phyloP scores from a whole-genome alignment of 2,113 vertebrate species.

The Paedocypris sp. region DNA sequence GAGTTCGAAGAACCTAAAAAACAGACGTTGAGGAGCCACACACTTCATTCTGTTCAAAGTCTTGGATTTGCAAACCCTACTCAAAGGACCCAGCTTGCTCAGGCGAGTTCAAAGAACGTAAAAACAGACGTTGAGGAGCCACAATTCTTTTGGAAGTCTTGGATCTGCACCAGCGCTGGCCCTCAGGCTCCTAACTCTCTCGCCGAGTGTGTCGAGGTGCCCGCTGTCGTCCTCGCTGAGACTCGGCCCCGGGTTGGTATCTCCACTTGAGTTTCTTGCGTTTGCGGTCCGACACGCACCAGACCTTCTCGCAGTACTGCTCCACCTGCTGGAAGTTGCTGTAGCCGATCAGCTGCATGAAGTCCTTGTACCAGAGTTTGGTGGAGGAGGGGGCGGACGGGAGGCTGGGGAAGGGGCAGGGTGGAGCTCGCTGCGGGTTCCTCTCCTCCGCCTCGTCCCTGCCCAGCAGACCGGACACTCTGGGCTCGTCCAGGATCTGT shows the following conservation, averaged over 20 bases:
- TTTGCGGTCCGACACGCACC: conserved; percentile 80
- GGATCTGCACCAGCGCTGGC: no score
- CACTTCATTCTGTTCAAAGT: no score
- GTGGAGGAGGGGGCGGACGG: conserved; percentile 44
- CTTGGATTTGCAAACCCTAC: no score
- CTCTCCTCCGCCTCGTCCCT: conserved; percentile 51
- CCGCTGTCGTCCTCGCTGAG: conserved; percentile 67
- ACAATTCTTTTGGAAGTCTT: no score
- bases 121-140: no score
- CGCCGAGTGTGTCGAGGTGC: conserved; percentile 70
- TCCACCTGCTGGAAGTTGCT: conserved; percentile 86
- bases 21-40: no score
- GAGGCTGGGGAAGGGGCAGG: conserved; percentile 39
- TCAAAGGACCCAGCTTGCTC: no score
- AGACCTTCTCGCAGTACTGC: conserved; percentile 92
- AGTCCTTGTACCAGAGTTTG: conserved; percentile 90
- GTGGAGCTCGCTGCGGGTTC: conserved; percentile 18
- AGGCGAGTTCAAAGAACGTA: no score
- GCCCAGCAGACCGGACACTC: conserved; percentile 63
- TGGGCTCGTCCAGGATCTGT: conserved; percentile 74
- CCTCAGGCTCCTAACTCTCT: no score
- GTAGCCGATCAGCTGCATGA: conserved; percentile 89
- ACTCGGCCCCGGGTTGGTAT: conserved; percentile 63
- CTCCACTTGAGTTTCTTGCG: conserved; percentile 84
- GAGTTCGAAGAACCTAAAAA: no score